Evolutionary conservation across 2,888 invertebrate species (phyloP), one percentile per base, ranked within the genome.

Genomic region (Tachina lurida): DNA sequence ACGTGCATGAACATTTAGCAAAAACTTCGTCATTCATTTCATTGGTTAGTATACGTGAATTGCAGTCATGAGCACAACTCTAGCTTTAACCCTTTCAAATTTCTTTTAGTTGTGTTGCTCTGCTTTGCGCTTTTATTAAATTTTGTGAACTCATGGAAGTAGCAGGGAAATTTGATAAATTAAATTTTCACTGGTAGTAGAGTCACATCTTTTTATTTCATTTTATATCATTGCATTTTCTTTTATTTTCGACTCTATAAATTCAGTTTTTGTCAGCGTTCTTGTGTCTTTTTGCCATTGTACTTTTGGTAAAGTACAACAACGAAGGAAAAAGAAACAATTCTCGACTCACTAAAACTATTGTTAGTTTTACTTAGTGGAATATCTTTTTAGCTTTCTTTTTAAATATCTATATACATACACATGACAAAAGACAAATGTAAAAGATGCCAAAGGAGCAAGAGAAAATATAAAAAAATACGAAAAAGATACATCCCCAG

Each of bases 111-210:
- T 76, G 17, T 39, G 49, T 52, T 15, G 4, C 12, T n/a, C 41
- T 39, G 2, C 17, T 17, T 31, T 49, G 47, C 15, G 8, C 71
- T 73, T 77, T 60, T 83, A 86, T 83, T 86, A 83, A 83, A 83
- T 82, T 86, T 76, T 71, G 39, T 77, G 71, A 67, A 80, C 71
- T 71, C 67, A 76, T 67, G 80, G 54, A 78, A 78, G 62, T 54
- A 41, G 54, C 71, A 76, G 76, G 86, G 83, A 86, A 86, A 83
- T 86, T 86, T 86, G 79, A 79, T 83, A 83, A 86, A 86, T 86
- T 86, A 83, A 86, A 86, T 83, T 86, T 86, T 83, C 75, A 68
- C 75, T 56, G 70, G 70, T 52, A 82, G 70, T 78, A 78, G 81
- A 78, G 81, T 73, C 67, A 62, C 31, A 76, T 68, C 75, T 63